Conservation (phyloP, 2,888 invertebrate species). For the Hemistola chrysoprasaria region DNA sequence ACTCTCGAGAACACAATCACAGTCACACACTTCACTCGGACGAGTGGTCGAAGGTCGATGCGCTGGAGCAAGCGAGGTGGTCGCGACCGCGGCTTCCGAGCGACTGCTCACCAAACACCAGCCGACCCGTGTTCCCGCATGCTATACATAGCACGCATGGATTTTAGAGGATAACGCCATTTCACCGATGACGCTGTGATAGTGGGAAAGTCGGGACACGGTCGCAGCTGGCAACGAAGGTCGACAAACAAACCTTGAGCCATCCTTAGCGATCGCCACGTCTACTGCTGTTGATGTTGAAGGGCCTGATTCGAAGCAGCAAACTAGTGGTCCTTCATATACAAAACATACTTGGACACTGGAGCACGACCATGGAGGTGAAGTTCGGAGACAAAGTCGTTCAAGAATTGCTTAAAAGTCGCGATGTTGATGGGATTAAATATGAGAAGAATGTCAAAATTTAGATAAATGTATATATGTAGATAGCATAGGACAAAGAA, state of each 20-base stretch:
- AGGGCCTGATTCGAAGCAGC: background rate
- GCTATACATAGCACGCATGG: slow-evolving; percentile 67
- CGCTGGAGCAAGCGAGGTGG: slow-evolving; percentile 74
- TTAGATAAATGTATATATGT: no score
- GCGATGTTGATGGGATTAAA: no score
- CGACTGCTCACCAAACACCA: slow-evolving; percentile 60
- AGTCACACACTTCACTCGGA: slow-evolving; percentile 77
- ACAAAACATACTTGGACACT: no score
- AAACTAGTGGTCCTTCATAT: no score
- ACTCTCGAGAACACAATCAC: slow-evolving; percentile 69
- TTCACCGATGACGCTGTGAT: slow-evolving; percentile 51
- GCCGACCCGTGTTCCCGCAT: slow-evolving; percentile 41
- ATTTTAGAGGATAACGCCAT: slow-evolving; percentile 57
- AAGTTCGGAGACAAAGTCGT: no score
- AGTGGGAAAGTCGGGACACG: slow-evolving; percentile 43
- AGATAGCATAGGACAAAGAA: no score
- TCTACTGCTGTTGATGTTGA: no score
- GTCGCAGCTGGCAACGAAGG: slow-evolving; percentile 53
- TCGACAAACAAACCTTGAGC: slow-evolving; percentile 64
- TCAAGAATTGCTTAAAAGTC: no score
- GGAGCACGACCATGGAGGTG: no score
- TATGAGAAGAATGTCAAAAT: no score
- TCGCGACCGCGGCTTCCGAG: slow-evolving; percentile 76
- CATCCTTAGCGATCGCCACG: slow-evolving; percentile 11
- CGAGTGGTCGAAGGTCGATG: slow-evolving; percentile 75